Percentiles rank a stretch among this genome's conserved stretches.
Conservation (phyloP, 1,140 invertebrate genomes). For the Caerostris extrusa region DNA sequence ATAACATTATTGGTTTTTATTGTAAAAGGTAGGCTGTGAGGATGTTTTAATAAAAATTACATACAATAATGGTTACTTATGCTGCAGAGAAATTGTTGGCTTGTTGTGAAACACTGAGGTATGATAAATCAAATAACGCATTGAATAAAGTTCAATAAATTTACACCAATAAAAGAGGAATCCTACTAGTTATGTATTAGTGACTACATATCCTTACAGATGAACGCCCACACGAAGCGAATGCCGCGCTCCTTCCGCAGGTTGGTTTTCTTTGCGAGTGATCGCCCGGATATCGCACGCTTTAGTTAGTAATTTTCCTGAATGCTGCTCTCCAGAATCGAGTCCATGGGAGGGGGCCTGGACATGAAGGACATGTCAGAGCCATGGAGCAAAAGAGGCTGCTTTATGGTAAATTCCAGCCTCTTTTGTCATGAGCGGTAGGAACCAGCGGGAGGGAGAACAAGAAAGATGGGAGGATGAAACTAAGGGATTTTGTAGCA, state of each 20-base stretch:
- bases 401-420: slow-evolving; percentile 12
- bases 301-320: background rate
- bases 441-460: slow-evolving; percentile 73
- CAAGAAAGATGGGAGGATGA: slow-evolving; percentile 43
- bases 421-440: slow-evolving; percentile 56
- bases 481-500: background rate
- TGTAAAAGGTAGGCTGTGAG: no score
- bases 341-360: slow-evolving; percentile 26
- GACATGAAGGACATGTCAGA: slow-evolving; percentile 6
- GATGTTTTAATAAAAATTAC: no score
- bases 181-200: no score
- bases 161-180: no score
- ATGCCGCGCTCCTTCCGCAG: background rate
- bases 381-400: slow-evolving; percentile 51
- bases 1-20: no score
- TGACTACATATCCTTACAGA: no score
- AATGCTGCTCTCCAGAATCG: slow-evolving; percentile 52
- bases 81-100: no score
- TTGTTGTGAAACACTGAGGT: no score
- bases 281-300: background rate
- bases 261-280: no score
- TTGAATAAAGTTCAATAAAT: no score
- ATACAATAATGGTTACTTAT: no score
- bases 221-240: background rate
- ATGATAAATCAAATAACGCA: no score